Evolutionary conservation across 2,113 vertebrate genomes (phyloP).

Genomic region (Hepsetus odoe): DNA sequence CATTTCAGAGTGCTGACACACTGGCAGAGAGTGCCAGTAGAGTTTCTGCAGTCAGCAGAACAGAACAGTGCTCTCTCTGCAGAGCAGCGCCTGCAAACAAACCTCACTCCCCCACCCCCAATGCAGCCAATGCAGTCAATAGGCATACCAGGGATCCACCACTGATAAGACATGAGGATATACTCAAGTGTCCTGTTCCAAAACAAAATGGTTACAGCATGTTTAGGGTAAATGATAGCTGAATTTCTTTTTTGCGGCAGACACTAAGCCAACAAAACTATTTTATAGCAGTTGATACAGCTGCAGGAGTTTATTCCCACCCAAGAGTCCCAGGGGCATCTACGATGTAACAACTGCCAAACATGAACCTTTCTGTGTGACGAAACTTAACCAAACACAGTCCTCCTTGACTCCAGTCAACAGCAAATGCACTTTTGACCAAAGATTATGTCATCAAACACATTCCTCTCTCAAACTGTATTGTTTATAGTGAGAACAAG

Average conservation of each 20-base stretch:
- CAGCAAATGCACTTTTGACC: constrained; percentile 23
- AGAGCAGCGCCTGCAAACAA: constrained; percentile 60
- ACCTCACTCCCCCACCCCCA: constrained; percentile 40
- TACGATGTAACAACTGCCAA: constrained; percentile 40
- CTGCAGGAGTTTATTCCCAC: constrained; percentile 37
- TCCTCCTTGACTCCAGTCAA: not conserved
- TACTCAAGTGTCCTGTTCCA: constrained; percentile 31
- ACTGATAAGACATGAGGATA: constrained; percentile 57
- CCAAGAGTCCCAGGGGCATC: constrained; percentile 3
- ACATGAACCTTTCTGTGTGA: constrained; percentile 30
- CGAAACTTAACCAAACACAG: constrained; percentile 40
- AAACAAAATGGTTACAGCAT: constrained; percentile 16
- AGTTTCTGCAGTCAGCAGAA: constrained; percentile 83
- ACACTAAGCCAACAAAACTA: not conserved
- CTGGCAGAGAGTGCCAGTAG: constrained; percentile 73
- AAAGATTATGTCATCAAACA: constrained; percentile 14
- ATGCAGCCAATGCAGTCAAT: constrained; percentile 71
- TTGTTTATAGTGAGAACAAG: constrained; percentile 40
- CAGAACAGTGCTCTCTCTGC: constrained; percentile 64
- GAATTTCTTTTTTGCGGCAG: not conserved
- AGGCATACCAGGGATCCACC: constrained; percentile 71
- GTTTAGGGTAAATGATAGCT: not conserved
- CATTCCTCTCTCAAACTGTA: constrained; percentile 40
- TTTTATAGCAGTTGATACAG: constrained; percentile 39
- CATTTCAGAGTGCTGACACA: constrained; percentile 84